These are phyloP conservation scores for Drosophila persimilis DNA, from an alignment of 1,140 invertebrate species.

Conservation along the genomic window DNA sequence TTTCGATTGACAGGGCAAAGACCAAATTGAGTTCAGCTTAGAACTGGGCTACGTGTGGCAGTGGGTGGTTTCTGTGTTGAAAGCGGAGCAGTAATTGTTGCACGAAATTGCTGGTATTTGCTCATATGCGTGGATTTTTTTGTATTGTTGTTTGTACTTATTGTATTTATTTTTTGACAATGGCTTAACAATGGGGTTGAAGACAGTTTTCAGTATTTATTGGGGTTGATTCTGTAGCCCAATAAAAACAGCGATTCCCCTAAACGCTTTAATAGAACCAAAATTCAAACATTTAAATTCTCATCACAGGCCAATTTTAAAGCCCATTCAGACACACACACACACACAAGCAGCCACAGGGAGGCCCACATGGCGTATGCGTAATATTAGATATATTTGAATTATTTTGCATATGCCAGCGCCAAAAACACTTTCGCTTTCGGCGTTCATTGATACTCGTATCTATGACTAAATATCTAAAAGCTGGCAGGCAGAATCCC, in stretches of 20 bases:
- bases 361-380: conserved; percentile 52
- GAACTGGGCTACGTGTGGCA: conserved; percentile 16
- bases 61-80: conserved; percentile 45
- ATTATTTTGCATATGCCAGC: conserved; percentile 47
- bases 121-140: conserved; percentile 58
- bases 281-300: conserved; percentile 30
- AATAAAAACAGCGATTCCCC: neutral
- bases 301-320: conserved; percentile 43
- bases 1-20: conserved; percentile 53
- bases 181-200: conserved; percentile 36
- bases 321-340: conserved; percentile 39
- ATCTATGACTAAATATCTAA: conserved; percentile 77
- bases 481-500: conserved; percentile 58
- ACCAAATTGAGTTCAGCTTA: conserved; percentile 42
- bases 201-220: conserved; percentile 1
- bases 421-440: conserved; percentile 74
- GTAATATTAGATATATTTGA: conserved; percentile 64
- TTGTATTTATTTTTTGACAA: conserved; percentile 19
- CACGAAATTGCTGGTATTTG: conserved; percentile 56
- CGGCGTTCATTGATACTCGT: conserved; percentile 68
- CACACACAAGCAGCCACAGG: conserved; percentile 17
- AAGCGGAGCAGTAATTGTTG: conserved; percentile 40
- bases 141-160: neutral
- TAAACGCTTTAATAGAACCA: conserved; percentile 8
- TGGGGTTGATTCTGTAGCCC: neutral